phyloP scores from a whole-genome alignment of 2,888 invertebrate species.

The Dasysyrphus tricinctus region DNA sequence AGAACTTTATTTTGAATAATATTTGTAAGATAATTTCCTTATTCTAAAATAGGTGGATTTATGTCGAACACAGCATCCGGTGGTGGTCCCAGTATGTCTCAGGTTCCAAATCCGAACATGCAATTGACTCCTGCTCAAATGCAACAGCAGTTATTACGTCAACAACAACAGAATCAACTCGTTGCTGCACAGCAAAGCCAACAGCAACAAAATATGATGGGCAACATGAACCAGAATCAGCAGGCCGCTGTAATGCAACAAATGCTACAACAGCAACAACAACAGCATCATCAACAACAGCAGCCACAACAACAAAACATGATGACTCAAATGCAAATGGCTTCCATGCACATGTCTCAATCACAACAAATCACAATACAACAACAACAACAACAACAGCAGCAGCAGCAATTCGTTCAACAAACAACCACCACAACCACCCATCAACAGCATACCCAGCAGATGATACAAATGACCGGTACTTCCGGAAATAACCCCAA shows the following conservation, averaged over 20 bases:
- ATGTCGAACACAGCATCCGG: slow-evolving; percentile 79
- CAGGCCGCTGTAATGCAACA: slow-evolving; percentile 77
- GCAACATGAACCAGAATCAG: slow-evolving; percentile 68
- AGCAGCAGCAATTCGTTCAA: slow-evolving; percentile 82
- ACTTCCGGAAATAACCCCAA: slow-evolving; percentile 60
- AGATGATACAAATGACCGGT: slow-evolving; percentile 81
- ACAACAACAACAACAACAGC: slow-evolving; percentile 80
- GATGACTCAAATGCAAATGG: slow-evolving; percentile 85
- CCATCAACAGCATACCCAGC: slow-evolving; percentile 81
- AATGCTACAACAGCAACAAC: slow-evolving; percentile 83
- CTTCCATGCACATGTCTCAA: slow-evolving; percentile 89
- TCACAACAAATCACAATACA: slow-evolving; percentile 87
- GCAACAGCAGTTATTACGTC: slow-evolving; percentile 84
- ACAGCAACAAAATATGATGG: slow-evolving; percentile 77
- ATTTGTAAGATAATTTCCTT: background rate
- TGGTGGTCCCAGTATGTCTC: slow-evolving; percentile 72
- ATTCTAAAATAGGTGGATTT: slow-evolving; percentile 78
- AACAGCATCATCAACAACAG: slow-evolving; percentile 81
- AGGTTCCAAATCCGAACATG: slow-evolving; percentile 80
- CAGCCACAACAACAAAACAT: slow-evolving; percentile 79
- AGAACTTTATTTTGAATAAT: background rate
- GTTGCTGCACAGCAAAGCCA: slow-evolving; percentile 82
- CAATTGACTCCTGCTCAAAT: slow-evolving; percentile 84
- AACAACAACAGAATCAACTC: slow-evolving; percentile 82
- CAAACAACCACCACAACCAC: slow-evolving; percentile 80